phyloP scores from a whole-genome alignment of 2,888 invertebrate genomes.

The Carcina quercana region DNA sequence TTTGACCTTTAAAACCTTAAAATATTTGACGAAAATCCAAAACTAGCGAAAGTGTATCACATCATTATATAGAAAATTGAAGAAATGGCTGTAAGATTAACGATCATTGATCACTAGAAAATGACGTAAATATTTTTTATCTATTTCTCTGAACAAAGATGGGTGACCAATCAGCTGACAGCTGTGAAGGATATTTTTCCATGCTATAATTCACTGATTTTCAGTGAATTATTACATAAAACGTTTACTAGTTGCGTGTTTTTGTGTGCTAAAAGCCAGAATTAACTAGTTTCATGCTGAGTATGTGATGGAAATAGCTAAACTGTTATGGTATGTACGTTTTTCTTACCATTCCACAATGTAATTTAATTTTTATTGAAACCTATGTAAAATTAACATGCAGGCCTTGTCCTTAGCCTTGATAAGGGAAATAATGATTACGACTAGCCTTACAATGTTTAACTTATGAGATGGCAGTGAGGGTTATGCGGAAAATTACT shows the following conservation, averaged over 20 bases:
- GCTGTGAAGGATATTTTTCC: constrained; percentile 52
- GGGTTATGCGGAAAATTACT: too few relatives aligned
- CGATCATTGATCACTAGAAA: too few relatives aligned
- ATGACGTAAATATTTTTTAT: neutral
- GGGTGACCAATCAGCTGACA: constrained; percentile 64
- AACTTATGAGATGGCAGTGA: constrained; percentile 2
- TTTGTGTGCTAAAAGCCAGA: constrained; percentile 20
- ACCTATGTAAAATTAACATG: constrained; percentile 8
- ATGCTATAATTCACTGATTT: constrained; percentile 45
- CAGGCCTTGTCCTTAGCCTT: constrained; percentile 27
- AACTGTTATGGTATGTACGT: neutral
- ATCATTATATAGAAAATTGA: too few relatives aligned
- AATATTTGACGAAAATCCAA: too few relatives aligned
- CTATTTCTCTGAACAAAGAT: constrained; percentile 24
- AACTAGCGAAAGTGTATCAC: too few relatives aligned
- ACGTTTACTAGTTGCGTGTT: constrained; percentile 26
- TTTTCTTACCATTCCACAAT: constrained; percentile 3
- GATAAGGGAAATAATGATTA: constrained; percentile 18
- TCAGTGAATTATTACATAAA: constrained; percentile 67
- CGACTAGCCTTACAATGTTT: constrained; percentile 8
- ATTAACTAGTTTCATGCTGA: neutral
- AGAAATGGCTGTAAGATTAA: too few relatives aligned
- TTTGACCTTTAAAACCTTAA: too few relatives aligned
- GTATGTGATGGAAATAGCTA: constrained; percentile 23
- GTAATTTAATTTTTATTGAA: constrained; percentile 16